Percentiles rank a stretch among this genome's conserved stretches.
Evolutionary conservation across 1,140 invertebrate species (phyloP).

Genomic region (Platyscapa corneri): DNA sequence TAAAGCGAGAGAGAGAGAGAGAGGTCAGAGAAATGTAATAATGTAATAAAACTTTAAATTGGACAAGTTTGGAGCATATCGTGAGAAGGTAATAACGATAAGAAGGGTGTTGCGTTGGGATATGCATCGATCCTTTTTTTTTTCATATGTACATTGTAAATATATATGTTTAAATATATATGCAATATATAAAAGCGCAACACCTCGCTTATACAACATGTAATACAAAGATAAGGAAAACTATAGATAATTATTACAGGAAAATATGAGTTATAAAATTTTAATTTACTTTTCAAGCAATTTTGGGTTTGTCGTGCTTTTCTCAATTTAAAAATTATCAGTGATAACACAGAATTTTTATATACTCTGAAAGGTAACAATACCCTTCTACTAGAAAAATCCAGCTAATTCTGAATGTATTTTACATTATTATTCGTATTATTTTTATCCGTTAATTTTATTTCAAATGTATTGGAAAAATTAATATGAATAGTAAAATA

Average conservation of each 20-base stretch:
- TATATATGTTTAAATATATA: neutral
- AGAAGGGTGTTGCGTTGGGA: neutral
- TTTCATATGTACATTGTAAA: neutral
- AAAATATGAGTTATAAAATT: neutral
- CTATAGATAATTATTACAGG: too few species aligned
- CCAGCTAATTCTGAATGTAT: too few species aligned
- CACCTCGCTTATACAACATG: neutral
- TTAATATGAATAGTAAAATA: too few species aligned
- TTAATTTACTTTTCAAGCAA: neutral
- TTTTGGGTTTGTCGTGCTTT: neutral
- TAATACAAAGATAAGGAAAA: too few species aligned
- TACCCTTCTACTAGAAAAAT: too few species aligned
- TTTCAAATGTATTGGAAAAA: too few species aligned
- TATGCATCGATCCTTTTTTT: neutral
- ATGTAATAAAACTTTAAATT: slow-evolving; percentile 46
- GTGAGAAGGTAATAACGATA: neutral
- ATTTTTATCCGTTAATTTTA: too few species aligned
- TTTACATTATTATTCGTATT: too few species aligned
- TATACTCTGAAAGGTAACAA: too few species aligned
- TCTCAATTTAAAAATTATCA: neutral
- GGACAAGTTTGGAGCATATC: slow-evolving; percentile 10
- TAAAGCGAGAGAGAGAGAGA: neutral
- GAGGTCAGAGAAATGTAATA: slow-evolving; percentile 6
- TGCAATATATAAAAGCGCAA: neutral
- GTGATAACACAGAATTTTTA: too few species aligned